Evolutionary conservation across 2,797 vertebrate species (phyloP).

Genomic region (Babyrousa celebensis): DNA sequence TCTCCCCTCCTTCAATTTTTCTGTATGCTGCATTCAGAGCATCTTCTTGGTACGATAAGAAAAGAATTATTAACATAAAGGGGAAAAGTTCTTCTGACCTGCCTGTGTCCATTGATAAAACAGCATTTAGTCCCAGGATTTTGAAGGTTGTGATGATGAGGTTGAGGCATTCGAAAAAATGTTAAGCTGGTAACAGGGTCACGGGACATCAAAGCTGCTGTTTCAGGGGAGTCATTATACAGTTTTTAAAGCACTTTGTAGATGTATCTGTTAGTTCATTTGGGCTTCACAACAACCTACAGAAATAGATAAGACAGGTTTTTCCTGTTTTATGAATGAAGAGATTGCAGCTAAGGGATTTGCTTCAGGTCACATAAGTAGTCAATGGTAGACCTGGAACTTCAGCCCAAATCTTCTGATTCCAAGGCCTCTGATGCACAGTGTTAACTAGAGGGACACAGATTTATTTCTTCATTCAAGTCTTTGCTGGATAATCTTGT

Average conservation of each 20-base stretch:
- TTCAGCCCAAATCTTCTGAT: not conserved
- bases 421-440: not conserved
- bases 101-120: not conserved
- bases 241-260: not conserved
- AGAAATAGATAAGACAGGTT: not conserved
- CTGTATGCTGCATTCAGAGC: not conserved
- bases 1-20: not conserved
- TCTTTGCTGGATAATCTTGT: not conserved
- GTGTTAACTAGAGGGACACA: not conserved
- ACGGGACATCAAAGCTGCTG: not conserved
- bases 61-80: not conserved
- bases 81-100: not conserved
- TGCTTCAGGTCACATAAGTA: not conserved
- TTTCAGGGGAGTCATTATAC: not conserved
- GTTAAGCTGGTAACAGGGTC: not conserved
- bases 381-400: not conserved
- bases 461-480: slow-evolving; percentile 41
- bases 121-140: not conserved
- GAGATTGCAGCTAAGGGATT: not conserved
- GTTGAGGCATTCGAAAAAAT: not conserved
- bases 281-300: not conserved
- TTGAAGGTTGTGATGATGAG: not conserved
- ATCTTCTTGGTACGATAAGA: not conserved
- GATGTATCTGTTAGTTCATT: not conserved
- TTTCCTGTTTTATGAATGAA: not conserved